Evolutionary conservation across 2,888 invertebrate genomes (phyloP).

Genomic region (Hymenopus coronatus): DNA sequence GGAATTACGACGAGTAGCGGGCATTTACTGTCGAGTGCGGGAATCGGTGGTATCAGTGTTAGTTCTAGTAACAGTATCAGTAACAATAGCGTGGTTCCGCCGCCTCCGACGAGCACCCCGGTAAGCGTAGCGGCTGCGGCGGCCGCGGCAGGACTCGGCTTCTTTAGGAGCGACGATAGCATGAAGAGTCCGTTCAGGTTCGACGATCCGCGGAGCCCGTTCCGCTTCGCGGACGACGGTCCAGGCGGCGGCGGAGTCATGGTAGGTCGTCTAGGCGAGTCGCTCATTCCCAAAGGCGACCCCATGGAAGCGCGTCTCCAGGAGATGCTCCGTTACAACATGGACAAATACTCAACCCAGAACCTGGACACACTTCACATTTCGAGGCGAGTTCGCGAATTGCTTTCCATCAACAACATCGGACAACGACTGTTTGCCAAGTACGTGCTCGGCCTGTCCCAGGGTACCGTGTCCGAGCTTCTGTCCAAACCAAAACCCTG

Average conservation of each 20-base stretch:
- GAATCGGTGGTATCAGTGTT: slow-evolving; percentile 20
- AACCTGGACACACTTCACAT: slow-evolving; percentile 94
- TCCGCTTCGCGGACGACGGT: slow-evolving; percentile 76
- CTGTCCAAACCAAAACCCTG: slow-evolving; percentile 98
- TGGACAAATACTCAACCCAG: slow-evolving; percentile 93
- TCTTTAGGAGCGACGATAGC: slow-evolving; percentile 38
- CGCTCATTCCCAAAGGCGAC: slow-evolving; percentile 87
- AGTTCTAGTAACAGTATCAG: slow-evolving; percentile 1
- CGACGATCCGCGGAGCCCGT: slow-evolving; percentile 75
- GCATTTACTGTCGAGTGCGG: slow-evolving; percentile 14
- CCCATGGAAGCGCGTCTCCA: slow-evolving; percentile 91
- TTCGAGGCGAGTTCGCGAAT: slow-evolving; percentile 86
- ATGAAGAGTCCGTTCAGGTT: slow-evolving; percentile 71
- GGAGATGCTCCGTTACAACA: slow-evolving; percentile 91
- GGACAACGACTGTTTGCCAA: slow-evolving; percentile 98
- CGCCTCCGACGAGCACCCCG: slow-evolving; percentile 25
- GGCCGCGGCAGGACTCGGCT: slow-evolving; percentile 16
- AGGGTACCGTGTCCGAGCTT: slow-evolving; percentile 97
- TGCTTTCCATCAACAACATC: slow-evolving; percentile 95
- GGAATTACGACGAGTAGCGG: slow-evolving; percentile 13
- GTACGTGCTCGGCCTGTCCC: slow-evolving; percentile 93
- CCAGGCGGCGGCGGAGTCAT: slow-evolving; percentile 53
- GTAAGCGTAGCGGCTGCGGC: slow-evolving; percentile 1
- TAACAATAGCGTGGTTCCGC: slow-evolving; percentile 15
- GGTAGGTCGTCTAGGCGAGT: slow-evolving; percentile 82